Conservation (phyloP, 92 coral and sea anemone genomes). For the Diadumene lineata region DNA sequence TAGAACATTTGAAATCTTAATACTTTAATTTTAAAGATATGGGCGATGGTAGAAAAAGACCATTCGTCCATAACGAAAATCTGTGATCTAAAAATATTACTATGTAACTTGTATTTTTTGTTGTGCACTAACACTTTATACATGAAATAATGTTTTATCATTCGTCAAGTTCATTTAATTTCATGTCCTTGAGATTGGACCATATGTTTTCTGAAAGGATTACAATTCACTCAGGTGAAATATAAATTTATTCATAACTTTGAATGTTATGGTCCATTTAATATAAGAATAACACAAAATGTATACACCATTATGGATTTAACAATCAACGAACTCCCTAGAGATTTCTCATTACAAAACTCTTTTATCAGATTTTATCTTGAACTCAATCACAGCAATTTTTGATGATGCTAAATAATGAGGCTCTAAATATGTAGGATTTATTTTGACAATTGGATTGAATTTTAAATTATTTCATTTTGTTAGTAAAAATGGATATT, state of each 20-base stretch:
- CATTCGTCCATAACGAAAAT: no score
- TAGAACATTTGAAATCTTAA: background rate
- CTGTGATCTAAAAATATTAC: no score
- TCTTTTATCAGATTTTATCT: background rate
- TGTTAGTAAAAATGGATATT: no score
- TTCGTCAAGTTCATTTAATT: background rate
- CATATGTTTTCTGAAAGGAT: background rate
- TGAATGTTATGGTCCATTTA: slow-evolving; percentile 1
- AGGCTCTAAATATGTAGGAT: background rate
- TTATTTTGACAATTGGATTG: background rate
- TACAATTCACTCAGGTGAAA: background rate
- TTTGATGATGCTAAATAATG: background rate
- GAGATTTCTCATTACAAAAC: background rate
- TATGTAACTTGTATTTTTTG: background rate
- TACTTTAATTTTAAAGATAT: background rate
- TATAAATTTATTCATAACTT: background rate
- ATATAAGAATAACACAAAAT: background rate
- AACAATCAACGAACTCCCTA: background rate
- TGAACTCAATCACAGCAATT: background rate
- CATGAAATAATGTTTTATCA: no score
- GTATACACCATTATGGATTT: background rate
- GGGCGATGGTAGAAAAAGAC: slow-evolving; percentile 1
- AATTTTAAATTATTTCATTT: no score
- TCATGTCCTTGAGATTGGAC: background rate
- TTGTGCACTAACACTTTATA: background rate